Conservation (phyloP, 2,797 vertebrate species). For the Ispidina lecontei region DNA sequence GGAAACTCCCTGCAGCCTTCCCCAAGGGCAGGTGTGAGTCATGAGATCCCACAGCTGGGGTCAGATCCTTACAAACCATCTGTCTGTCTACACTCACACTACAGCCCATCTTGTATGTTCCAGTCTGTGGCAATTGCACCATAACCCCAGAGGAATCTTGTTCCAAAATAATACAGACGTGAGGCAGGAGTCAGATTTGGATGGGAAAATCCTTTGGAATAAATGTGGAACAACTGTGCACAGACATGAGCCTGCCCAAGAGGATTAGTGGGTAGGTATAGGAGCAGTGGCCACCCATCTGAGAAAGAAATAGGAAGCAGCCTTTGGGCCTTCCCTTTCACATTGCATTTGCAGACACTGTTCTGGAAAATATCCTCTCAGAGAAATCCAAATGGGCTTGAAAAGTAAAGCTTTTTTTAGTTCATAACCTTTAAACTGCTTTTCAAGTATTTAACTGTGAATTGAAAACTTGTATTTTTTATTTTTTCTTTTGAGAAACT, state of each 20-base stretch:
- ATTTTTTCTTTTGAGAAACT: not conserved
- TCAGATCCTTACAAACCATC: not conserved
- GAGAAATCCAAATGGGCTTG: not conserved
- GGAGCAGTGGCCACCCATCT: not conserved
- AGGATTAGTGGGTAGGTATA: not conserved
- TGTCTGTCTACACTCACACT: not conserved
- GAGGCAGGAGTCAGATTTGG: not conserved
- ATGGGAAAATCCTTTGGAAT: not conserved
- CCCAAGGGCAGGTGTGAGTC: slow-evolving; percentile 35
- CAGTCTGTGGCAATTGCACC: not conserved
- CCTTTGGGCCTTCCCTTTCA: not conserved
- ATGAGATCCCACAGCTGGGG: slow-evolving; percentile 26
- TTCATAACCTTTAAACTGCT: not conserved
- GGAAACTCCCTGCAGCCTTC: slow-evolving; percentile 20
- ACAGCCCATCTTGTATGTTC: not conserved
- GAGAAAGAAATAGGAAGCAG: not conserved
- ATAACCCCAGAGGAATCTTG: not conserved
- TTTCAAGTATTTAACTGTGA: not conserved
- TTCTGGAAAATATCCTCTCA: not conserved
- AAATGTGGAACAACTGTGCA: not conserved
- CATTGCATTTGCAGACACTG: not conserved
- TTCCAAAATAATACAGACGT: not conserved
- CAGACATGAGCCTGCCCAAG: rapidly evolving
- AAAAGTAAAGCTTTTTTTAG: not conserved
- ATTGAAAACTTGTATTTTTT: not conserved